Base-by-base conservation (phyloP, 2,797 vertebrate species). In the Apogon hyalosoma region DNA sequence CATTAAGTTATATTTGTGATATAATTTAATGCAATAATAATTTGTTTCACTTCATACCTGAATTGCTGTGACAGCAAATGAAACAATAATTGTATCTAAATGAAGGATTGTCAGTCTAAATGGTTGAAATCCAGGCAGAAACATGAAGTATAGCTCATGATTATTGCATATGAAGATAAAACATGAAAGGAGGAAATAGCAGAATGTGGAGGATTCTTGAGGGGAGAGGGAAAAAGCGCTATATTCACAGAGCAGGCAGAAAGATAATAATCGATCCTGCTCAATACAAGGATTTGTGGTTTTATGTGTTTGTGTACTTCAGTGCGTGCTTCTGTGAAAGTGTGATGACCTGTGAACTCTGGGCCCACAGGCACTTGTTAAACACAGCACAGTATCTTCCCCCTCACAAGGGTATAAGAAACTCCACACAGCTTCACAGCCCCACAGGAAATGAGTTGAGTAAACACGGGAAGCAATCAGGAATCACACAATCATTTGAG, bases 381-480 rank as follows among this genome's bases (percentile, higher is more conserved):
- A 84, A 83, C 78, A 77, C 69, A 73, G 82, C 82, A 76, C 74
- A 36, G 66, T 64, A 64, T 73, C 69, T 84, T 84, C 79, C 46
- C 59, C 59, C 56, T 42, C 72, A 76, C 41, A 8, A 14, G 58
- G 72, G 33, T 36, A 70, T 67, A 70, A 56, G 57, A 66, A 80
- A 64, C 73, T 64, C 38, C 41, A 49, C 67, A 75, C 54, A 8
- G 63, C 69, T 70, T 75, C 75, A 14, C 70, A 65, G 80, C 81
- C 53, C 69, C 65, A 58, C 80, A 81, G 82, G 86, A 91, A 89
- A 84, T 67, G 68, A 69, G 71, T 43, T 11, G 69, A 82, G 80
- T 85, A 92, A 92, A 92, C 87, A 91, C 83, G 82, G 69, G 77
- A 87, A 73, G 85, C 77, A 89, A 90, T 90, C 82, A 87, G 75